Percentiles rank a stretch among this genome's conserved stretches.
Conservation (phyloP, 2,888 invertebrate species). For the Papilio gigon region DNA sequence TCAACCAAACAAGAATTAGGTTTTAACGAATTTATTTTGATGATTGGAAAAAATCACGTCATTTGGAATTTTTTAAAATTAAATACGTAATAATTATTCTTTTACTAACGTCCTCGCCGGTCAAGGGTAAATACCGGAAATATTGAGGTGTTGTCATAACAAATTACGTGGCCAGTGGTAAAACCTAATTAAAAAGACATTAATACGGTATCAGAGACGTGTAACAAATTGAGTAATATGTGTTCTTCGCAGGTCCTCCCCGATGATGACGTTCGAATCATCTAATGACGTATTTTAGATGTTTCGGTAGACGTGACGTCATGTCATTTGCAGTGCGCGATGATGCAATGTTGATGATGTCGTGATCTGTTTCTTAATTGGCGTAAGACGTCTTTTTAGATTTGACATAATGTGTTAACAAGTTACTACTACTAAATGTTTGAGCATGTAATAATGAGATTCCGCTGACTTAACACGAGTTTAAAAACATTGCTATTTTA, state of each 20-base stretch:
- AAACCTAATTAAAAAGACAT: slow-evolving; percentile 16
- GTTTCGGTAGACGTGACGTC: background rate
- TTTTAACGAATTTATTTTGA: background rate
- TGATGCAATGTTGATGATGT: too few species aligned
- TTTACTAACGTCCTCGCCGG: background rate
- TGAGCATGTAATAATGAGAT: too few species aligned
- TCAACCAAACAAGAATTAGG: background rate
- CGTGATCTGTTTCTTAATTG: too few species aligned
- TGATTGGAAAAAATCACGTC: background rate
- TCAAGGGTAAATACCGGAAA: slow-evolving; percentile 19
- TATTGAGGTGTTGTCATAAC: background rate
- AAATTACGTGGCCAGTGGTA: background rate
- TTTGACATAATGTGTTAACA: too few species aligned
- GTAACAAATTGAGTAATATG: background rate
- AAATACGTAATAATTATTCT: background rate
- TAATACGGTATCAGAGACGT: slow-evolving; percentile 2
- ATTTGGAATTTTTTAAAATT: background rate
- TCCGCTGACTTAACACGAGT: too few species aligned
- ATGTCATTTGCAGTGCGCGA: background rate
- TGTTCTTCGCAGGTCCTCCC: background rate
- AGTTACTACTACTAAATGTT: too few species aligned
- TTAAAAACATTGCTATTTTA: too few species aligned
- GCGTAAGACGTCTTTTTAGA: too few species aligned
- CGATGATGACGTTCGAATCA: background rate
- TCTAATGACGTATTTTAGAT: background rate